Conservation (phyloP, 2,113 vertebrate species). For the Tinamus guttatus region DNA sequence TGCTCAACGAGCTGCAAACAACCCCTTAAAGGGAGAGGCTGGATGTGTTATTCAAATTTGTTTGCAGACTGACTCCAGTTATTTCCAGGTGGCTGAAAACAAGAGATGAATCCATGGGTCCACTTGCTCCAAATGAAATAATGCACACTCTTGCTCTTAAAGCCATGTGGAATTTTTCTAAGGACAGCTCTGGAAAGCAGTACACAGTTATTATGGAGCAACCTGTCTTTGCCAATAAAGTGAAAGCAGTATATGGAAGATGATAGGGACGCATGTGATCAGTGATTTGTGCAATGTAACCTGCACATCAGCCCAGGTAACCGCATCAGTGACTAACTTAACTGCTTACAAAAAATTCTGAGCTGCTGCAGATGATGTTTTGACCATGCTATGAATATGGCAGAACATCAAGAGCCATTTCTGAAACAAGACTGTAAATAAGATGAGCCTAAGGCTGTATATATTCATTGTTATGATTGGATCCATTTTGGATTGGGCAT, state of each 20-base stretch:
- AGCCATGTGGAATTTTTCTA: neutral
- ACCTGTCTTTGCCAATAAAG: neutral
- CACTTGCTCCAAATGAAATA: neutral
- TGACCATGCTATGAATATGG: neutral
- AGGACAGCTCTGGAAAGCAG: neutral
- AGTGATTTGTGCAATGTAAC: neutral
- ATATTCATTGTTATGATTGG: neutral
- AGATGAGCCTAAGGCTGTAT: neutral
- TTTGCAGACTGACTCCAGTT: neutral
- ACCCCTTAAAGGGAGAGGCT: neutral
- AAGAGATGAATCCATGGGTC: neutral
- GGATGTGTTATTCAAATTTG: neutral
- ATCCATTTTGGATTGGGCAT: neutral
- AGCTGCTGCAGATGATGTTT: neutral
- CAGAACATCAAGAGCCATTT: neutral
- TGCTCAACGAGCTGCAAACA: neutral
- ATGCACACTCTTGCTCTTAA: neutral
- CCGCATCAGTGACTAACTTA: neutral
- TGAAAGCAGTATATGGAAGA: fast-evolving
- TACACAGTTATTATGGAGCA: fast-evolving
- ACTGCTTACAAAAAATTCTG: neutral
- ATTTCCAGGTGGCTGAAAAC: neutral
- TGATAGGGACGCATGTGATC: neutral
- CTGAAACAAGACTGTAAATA: neutral
- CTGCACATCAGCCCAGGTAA: neutral